Base-by-base conservation (phyloP, 2,888 invertebrate genomes). In the Plebejus melissa region DNA sequence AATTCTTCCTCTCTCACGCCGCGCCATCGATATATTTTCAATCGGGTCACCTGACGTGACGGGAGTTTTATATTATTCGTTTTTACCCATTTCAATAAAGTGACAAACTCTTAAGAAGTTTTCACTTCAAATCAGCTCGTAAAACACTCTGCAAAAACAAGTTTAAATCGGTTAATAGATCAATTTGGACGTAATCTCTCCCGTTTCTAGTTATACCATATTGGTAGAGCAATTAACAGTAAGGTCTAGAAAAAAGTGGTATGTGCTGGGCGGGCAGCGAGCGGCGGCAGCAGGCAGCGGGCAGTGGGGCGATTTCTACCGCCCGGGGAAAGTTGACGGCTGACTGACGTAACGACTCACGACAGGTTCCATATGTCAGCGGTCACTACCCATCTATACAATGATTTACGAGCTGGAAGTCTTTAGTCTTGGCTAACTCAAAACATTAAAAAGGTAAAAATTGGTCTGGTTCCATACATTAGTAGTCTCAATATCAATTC, bases 261-360 rank as follows among this genome's bases (percentile, higher is more conserved):
- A 76, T 72, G 76, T 77, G 60, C 60, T 74, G 76, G 74, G 70
- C 71, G 60, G 79, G 75, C 41, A 41, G 41, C 41, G 41, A 76
- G 76, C 13, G 6, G 75, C 71, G 28, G 76, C 54, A 41, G 41
- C 6, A 38, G 46, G 46, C 46, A 22, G 32, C 74, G 36, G 41
- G 74, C 60, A 74, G 74, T 74, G 54, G 78, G 75, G 65, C 77
- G 78, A 77, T 79, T 77, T 79, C 79, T 79, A 79, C 76, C 70
- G 76, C 74, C 46, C 74, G 58, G 72, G 76, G 75, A 71, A 76
- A 76, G 74, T 76, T 46, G 72, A 38, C 36, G 60, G n/a, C 16
- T 50, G 54, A 75, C 28, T 46, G 70, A 76, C 72, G 79, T 80
- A 78, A 81, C 81, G 79, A 16, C 54, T 16, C 4, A 4, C 80